phyloP scores from a whole-genome alignment of 2,888 invertebrate species.

The Ypsolopha sequella region DNA sequence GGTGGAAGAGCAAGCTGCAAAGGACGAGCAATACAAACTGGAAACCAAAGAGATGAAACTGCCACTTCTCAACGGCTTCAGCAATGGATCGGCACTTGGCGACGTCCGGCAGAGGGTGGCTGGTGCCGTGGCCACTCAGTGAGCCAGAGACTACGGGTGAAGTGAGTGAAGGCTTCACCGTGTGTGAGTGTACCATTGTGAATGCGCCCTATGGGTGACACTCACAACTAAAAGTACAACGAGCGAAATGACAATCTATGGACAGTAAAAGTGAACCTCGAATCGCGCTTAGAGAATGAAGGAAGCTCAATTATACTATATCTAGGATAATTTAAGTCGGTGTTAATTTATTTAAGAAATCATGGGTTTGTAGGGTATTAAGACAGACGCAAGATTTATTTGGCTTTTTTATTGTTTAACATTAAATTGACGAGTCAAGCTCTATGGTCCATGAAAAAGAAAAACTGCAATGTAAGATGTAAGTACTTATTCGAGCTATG shows the following conservation, averaged over 20 bases:
- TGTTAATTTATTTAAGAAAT: conserved; percentile 2
- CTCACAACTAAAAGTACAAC: too few species aligned
- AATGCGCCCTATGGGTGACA: not conserved
- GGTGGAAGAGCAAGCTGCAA: conserved; percentile 18
- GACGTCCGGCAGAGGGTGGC: conserved; percentile 60
- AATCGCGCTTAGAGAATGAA: not conserved
- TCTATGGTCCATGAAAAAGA: too few species aligned
- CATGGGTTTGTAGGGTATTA: not conserved
- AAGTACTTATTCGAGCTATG: too few species aligned
- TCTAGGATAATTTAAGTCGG: conserved; percentile 1
- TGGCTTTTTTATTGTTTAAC: not conserved
- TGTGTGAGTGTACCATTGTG: not conserved
- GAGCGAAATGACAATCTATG: not conserved
- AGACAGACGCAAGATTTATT: not conserved
- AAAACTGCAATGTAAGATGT: too few species aligned
- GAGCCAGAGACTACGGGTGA: conserved; percentile 15
- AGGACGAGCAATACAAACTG: conserved; percentile 21
- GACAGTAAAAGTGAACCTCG: not conserved
- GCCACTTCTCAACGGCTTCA: conserved; percentile 53
- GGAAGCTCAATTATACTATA: conserved; percentile 1
- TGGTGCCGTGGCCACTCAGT: conserved; percentile 60
- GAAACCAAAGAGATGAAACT: conserved; percentile 48
- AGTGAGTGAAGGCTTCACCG: conserved; percentile 11
- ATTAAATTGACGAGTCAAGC: too few species aligned
- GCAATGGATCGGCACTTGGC: conserved; percentile 45